Evolutionary conservation across 2,888 invertebrate genomes (phyloP).

Genomic region (Pachliopta kotzebuea): DNA sequence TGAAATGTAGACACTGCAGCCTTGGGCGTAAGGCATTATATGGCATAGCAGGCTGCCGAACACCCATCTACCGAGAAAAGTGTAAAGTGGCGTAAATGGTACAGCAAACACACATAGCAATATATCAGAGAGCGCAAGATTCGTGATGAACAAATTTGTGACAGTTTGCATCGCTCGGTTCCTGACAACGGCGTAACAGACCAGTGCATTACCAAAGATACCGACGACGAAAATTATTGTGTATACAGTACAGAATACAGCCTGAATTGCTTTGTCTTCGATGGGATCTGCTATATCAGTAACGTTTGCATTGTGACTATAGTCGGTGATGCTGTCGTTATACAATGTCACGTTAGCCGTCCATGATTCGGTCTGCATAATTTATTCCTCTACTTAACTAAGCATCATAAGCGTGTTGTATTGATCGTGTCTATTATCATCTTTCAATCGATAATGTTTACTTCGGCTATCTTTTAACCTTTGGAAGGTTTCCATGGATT

Average conservation of each 20-base stretch:
- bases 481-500: constrained; percentile 5
- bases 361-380: constrained; percentile 69
- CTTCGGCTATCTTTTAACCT: neutral
- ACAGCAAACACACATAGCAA: constrained; percentile 92
- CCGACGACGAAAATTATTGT: constrained; percentile 89
- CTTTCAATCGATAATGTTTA: constrained; percentile 25
- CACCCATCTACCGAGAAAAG: constrained; percentile 91
- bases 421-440: constrained; percentile 55
- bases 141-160: constrained; percentile 95
- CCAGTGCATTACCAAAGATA: constrained; percentile 90
- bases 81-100: constrained; percentile 94
- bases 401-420: constrained; percentile 65
- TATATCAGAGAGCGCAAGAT: constrained; percentile 93
- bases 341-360: constrained; percentile 45
- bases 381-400: constrained; percentile 56
- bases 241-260: constrained; percentile 88
- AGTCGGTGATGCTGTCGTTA: constrained; percentile 48
- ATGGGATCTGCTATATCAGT: constrained; percentile 74
- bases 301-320: constrained; percentile 45
- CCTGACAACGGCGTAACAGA: constrained; percentile 91
- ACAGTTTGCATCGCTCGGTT: constrained; percentile 95
- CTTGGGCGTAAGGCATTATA: constrained; percentile 92
- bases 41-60: constrained; percentile 92
- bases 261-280: constrained; percentile 84
- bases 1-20: constrained; percentile 93